Evolutionary conservation across 2,888 invertebrate genomes (phyloP).

Genomic region (Linnaemya tessellans): DNA sequence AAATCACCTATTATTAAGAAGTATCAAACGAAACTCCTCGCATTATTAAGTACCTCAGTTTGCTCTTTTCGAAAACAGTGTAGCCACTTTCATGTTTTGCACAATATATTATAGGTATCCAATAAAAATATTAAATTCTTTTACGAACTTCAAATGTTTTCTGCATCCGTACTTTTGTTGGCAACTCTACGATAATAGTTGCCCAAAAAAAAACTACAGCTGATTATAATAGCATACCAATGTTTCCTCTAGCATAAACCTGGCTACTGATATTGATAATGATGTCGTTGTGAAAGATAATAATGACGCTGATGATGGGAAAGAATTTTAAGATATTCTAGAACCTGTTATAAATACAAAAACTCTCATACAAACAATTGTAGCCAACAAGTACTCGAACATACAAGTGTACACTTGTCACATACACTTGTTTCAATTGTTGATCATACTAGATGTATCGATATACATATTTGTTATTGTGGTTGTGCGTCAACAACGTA

Average conservation of each 20-base stretch:
- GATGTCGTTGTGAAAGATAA: slow-evolving; percentile 50
- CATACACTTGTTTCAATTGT: slow-evolving; percentile 25
- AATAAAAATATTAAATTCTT: no score
- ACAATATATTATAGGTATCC: no score
- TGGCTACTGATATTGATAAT: slow-evolving; percentile 60
- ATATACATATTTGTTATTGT: slow-evolving; percentile 1
- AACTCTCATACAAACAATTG: slow-evolving; percentile 27
- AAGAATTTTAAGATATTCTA: slow-evolving; percentile 61
- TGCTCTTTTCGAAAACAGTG: no score
- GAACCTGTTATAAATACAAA: slow-evolving; percentile 57
- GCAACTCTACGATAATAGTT: slow-evolving; percentile 51
- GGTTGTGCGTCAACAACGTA: slow-evolving; percentile 34
- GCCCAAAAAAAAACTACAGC: slow-evolving; percentile 56
- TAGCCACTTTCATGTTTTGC: no score
- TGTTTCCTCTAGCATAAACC: slow-evolving; percentile 51
- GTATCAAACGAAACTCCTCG: no score
- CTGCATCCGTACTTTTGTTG: no score
- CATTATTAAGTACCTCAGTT: no score
- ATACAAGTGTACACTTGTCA: slow-evolving; percentile 21
- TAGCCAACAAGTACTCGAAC: slow-evolving; percentile 15
- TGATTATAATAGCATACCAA: slow-evolving; percentile 60
- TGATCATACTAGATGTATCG: not conserved
- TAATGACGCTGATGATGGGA: slow-evolving; percentile 65
- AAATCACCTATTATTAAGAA: no score
- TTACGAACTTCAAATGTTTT: no score